Evolutionary conservation across 2,888 invertebrate species (phyloP).

Genomic region (Nymphalis polychloros): DNA sequence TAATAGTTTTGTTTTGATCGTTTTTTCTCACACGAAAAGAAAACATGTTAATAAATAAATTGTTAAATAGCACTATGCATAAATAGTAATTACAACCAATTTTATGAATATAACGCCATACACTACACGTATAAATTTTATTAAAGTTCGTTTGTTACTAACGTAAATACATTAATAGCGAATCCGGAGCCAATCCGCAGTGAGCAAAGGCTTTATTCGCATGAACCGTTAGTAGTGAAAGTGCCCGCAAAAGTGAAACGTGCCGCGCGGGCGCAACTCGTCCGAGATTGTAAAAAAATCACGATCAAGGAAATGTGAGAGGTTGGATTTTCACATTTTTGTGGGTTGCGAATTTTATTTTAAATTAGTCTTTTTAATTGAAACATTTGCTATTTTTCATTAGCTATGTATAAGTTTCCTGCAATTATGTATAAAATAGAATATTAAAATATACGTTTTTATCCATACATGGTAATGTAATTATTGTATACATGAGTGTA

Average conservation of each 20-base stretch:
- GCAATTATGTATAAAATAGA: too few relatives aligned
- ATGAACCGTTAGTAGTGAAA: slow-evolving; percentile 77
- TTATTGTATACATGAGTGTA: not conserved
- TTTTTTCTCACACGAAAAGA: too few relatives aligned
- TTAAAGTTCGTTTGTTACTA: slow-evolving; percentile 27
- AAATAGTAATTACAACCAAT: too few relatives aligned
- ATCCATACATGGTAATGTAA: not conserved
- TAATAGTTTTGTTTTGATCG: too few relatives aligned
- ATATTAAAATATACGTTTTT: too few relatives aligned
- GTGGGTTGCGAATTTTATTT: not conserved
- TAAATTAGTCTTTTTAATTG: not conserved
- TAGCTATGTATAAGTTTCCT: too few relatives aligned
- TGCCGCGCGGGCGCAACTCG: slow-evolving; percentile 52
- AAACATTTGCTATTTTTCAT: not conserved
- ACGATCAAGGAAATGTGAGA: slow-evolving; percentile 52
- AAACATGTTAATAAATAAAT: too few relatives aligned
- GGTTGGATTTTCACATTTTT: slow-evolving; percentile 40
- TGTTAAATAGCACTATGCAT: too few relatives aligned
- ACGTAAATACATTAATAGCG: not conserved
- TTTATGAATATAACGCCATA: too few relatives aligned
- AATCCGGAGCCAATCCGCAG: not conserved
- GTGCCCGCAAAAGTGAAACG: slow-evolving; percentile 79
- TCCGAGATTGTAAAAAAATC: slow-evolving; percentile 25
- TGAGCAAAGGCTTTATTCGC: slow-evolving; percentile 25
- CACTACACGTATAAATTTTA: slow-evolving; percentile 38